Evolutionary conservation across 1,140 invertebrate species (phyloP), one percentile per base, ranked within the genome.

Genomic region (Uloborus diversus): DNA sequence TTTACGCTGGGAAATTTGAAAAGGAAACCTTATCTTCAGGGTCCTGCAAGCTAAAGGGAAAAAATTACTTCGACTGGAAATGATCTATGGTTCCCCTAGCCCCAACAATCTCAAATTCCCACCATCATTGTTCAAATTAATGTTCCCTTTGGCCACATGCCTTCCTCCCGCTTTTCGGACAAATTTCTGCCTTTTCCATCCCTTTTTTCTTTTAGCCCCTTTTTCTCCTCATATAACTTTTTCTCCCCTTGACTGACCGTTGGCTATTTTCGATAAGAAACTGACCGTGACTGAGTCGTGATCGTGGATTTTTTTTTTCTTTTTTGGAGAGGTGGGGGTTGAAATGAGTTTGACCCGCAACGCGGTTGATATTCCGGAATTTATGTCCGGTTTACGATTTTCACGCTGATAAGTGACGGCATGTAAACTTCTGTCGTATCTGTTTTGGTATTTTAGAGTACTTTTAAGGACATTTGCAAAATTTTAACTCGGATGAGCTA

Each of bases 41-140:
- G 27, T 69, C 35, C n/a, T 59, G 20, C 11, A 56, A 27, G 30
- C n/a, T 14, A 33, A 49, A 37, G 33, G 35, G 51, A 47, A 62
- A 61, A 5, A 27, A 62, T 5, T 20, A 13, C 73, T 56, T 62
- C 47, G 47, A 42, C 30, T 66, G 73, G 61, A 78, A 78, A 78
- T 78, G 73, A 78, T 78, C 14, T 78, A 78, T 66, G 27, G 73
- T 23, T 66, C 62, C 73, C 62, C 13, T 23, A 59, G 57, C 27
- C 61, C 73, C 73, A 78, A 65, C 73, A 78, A 78, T 78, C 73
- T 78, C 73, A 78, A 78, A 78, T 78, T 78, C 73, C 62, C 73
- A 33, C 61, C 62, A 57, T 78, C 73, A 78, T 78, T 78, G 73
- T 78, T 78, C 61, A 78, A 78, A 78, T 78, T 65, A 66, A 78